Evolutionary conservation across 2,113 vertebrate genomes (phyloP).

Genomic region (Gymnorhina tibicen): DNA sequence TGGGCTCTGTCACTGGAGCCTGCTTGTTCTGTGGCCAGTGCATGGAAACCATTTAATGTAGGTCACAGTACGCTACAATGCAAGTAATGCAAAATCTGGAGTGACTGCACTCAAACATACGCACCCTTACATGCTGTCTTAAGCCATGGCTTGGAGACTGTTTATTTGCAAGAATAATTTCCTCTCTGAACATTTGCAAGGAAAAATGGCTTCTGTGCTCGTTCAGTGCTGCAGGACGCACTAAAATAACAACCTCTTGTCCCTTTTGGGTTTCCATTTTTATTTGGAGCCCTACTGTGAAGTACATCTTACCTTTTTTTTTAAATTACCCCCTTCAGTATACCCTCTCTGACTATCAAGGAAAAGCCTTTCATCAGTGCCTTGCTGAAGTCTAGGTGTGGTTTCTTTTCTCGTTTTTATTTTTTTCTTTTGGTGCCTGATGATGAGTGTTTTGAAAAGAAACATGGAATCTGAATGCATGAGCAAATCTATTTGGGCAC

Average conservation of each 20-base stretch:
- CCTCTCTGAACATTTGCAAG: neutral
- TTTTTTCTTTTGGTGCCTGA: neutral
- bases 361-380: neutral
- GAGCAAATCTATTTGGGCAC: neutral
- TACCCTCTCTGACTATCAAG: neutral
- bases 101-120: neutral
- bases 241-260: neutral
- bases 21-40: neutral
- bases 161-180: constrained; percentile 11
- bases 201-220: neutral
- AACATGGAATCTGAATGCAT: neutral
- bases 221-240: neutral
- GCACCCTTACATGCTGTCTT: neutral
- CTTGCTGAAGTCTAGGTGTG: neutral
- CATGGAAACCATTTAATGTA: neutral
- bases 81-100: neutral
- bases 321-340: neutral
- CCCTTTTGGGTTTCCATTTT: neutral
- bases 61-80: neutral
- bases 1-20: neutral
- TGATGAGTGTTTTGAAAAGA: neutral
- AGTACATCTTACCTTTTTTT: neutral
- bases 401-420: neutral
- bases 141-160: neutral
- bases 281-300: neutral